Evolutionary conservation across 2,888 invertebrate species (phyloP).

Genomic region (Brachyopa scutellaris): DNA sequence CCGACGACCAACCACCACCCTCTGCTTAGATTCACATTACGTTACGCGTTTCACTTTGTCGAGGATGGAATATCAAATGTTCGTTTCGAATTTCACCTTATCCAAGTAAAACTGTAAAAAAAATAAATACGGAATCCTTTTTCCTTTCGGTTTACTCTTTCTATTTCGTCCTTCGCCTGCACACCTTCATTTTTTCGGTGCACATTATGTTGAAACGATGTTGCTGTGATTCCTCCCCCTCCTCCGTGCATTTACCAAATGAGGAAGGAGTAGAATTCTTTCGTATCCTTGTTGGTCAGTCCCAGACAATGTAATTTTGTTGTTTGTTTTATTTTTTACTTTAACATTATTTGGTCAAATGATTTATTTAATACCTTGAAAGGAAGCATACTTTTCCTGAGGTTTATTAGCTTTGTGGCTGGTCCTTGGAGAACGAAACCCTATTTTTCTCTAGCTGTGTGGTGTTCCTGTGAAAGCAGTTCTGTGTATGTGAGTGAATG

Average conservation of each 20-base stretch:
- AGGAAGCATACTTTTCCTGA: slow-evolving; percentile 37
- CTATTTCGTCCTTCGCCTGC: neutral
- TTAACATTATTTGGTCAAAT: slow-evolving; percentile 31
- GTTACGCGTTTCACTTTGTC: slow-evolving; percentile 36
- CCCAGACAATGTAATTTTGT: neutral
- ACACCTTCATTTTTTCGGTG: neutral
- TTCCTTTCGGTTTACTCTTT: neutral
- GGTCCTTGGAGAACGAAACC: slow-evolving; percentile 26
- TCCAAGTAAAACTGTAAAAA: neutral
- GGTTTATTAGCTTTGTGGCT: slow-evolving; percentile 48
- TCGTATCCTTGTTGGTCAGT: neutral
- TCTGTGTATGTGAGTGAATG: too few relatives aligned
- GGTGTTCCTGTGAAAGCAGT: too few relatives aligned
- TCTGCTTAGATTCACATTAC: slow-evolving; percentile 45
- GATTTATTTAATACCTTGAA: slow-evolving; percentile 56
- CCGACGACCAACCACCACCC: neutral
- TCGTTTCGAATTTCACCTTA: neutral
- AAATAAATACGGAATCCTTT: neutral
- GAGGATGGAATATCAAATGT: slow-evolving; percentile 42
- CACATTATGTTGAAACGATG: neutral
- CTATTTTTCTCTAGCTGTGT: too few relatives aligned
- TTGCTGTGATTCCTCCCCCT: neutral
- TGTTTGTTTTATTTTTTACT: too few relatives aligned
- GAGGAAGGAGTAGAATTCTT: neutral
- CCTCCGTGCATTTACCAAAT: neutral